Conservation (phyloP, 2,797 vertebrate species). For the Remorina albescens region DNA sequence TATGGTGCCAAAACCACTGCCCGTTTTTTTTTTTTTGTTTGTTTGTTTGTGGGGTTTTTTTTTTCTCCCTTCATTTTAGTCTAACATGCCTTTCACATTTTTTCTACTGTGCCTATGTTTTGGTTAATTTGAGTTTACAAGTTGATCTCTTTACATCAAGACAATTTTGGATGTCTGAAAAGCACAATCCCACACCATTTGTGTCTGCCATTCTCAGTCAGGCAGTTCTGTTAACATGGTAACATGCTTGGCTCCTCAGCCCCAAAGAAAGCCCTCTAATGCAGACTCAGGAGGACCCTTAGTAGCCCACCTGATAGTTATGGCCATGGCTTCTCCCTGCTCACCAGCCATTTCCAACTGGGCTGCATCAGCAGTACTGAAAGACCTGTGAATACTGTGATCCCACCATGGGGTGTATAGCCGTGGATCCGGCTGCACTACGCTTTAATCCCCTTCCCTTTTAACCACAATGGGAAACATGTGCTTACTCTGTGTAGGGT, state of each 20-base stretch:
- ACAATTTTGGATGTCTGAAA: slow-evolving; percentile 42
- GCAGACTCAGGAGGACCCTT: slow-evolving; percentile 45
- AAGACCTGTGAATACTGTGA: slow-evolving; percentile 77
- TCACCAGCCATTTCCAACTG: slow-evolving; percentile 60
- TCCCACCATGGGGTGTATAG: slow-evolving; percentile 80
- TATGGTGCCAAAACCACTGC: slow-evolving; percentile 38
- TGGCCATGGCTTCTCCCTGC: slow-evolving; percentile 40
- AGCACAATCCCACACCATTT: slow-evolving; percentile 69
- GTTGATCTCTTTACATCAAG: slow-evolving; percentile 41
- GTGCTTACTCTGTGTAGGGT: slow-evolving; percentile 79
- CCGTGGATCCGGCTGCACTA: slow-evolving; percentile 71
- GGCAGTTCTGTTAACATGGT: slow-evolving; percentile 65
- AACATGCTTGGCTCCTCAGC: slow-evolving; percentile 50
- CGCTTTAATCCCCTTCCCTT: slow-evolving; percentile 83
- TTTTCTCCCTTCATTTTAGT: slow-evolving; percentile 5
- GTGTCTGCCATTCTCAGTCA: slow-evolving; percentile 48
- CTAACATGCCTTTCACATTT: no score
- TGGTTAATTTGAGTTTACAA: slow-evolving; percentile 50
- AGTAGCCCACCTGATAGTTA: slow-evolving; percentile 47
- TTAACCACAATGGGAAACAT: slow-evolving; percentile 86
- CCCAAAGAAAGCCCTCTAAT: slow-evolving; percentile 44
- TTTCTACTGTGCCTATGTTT: no score
- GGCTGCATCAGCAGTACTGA: slow-evolving; percentile 78
- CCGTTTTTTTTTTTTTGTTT: slow-evolving; percentile 14
- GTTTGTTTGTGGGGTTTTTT: neutral